These are phyloP conservation scores for Paralichthys olivaceus DNA, from an alignment of 2,113 vertebrate genomes.

Conservation along the genomic window DNA sequence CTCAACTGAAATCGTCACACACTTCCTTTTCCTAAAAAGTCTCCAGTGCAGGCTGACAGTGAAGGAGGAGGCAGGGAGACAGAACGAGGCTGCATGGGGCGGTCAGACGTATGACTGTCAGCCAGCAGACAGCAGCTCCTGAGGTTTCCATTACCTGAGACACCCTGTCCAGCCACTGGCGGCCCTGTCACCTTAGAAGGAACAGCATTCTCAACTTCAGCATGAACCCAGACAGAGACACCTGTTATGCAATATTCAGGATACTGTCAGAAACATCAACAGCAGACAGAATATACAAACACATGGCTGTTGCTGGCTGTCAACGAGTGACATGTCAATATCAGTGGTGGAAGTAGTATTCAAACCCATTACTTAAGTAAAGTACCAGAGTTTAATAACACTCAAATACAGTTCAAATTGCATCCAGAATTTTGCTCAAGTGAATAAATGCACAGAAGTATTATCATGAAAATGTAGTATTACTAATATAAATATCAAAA, in stretches of 20 bases:
- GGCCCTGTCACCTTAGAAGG: conserved; percentile 76
- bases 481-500: too few species aligned
- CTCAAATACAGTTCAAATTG: too few species aligned
- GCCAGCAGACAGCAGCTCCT: conserved; percentile 70
- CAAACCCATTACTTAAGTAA: not conserved
- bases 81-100: conserved; percentile 38
- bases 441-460: not conserved
- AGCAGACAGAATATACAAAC: conserved; percentile 16
- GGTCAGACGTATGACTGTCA: conserved; percentile 66
- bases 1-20: not conserved
- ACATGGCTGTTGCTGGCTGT: not conserved
- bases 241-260: conserved; percentile 69
- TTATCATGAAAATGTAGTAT: too few species aligned
- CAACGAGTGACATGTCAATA: not conserved
- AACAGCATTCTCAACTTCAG: conserved; percentile 69
- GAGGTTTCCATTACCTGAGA: conserved; percentile 78
- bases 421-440: not conserved
- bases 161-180: conserved; percentile 41
- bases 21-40: conserved; percentile 20
- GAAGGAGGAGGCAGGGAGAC: conserved; percentile 22
- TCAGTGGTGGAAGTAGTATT: not conserved
- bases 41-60: not conserved
- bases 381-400: not conserved
- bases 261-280: conserved; percentile 41
- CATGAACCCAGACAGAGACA: conserved; percentile 66